phyloP scores from a whole-genome alignment of 2,113 vertebrate genomes.

The Pristiophorus japonicus region DNA sequence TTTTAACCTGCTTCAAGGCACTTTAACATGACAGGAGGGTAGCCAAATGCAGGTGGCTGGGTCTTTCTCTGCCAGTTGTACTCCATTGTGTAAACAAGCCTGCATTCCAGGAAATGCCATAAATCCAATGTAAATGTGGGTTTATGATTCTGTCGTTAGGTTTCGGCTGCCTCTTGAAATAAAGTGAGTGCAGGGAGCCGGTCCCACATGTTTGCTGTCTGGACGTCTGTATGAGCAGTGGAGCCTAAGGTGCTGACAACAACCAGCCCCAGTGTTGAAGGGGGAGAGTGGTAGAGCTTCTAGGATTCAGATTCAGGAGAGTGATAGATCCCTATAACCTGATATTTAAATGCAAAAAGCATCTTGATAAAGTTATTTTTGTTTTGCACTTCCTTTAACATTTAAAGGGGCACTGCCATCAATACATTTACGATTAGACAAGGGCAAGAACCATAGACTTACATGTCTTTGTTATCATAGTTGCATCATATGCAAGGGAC shows the following conservation, averaged over 20 bases:
- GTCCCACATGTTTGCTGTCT: background rate
- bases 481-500: background rate
- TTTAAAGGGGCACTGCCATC: background rate
- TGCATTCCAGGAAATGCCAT: conserved; percentile 10
- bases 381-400: background rate
- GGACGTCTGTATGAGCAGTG: background rate
- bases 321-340: background rate
- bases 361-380: background rate
- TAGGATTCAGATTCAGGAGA: background rate
- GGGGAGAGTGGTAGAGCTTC: background rate
- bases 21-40: background rate
- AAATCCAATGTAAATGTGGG: conserved; percentile 2
- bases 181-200: background rate
- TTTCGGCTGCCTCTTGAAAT: conserved; percentile 1
- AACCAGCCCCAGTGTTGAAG: background rate
- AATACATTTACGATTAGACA: background rate
- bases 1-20: background rate
- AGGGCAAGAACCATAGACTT: background rate
- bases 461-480: background rate
- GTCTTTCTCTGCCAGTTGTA: background rate
- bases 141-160: background rate
- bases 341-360: background rate
- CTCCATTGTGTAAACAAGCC: background rate
- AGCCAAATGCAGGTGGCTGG: background rate
- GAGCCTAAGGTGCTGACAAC: background rate